Percentiles rank a stretch among this genome's conserved stretches.
phyloP scores from a whole-genome alignment of 2,797 vertebrate genomes.

The Molossus molossus region DNA sequence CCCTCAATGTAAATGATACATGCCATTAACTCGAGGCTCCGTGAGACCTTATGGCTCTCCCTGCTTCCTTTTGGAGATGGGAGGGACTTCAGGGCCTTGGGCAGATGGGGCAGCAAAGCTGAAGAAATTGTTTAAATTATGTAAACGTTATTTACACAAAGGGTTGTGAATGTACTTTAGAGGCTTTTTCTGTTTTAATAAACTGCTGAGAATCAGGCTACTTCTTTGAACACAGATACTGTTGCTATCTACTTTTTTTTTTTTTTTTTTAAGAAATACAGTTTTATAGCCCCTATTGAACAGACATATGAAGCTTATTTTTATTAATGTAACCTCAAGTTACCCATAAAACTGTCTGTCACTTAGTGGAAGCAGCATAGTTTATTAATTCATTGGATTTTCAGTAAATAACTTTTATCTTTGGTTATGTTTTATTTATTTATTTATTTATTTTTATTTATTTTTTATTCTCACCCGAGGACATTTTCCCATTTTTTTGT shows the following conservation, averaged over 20 bases:
- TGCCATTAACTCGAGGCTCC: slow-evolving; percentile 89
- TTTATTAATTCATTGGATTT: slow-evolving; percentile 85
- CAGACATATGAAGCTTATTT: slow-evolving; percentile 73
- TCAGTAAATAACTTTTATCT: slow-evolving; percentile 86
- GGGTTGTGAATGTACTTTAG: slow-evolving; percentile 85
- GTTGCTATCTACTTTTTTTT: neutral
- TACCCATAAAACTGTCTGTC: slow-evolving; percentile 78
- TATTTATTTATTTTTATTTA: too few species aligned
- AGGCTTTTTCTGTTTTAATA: slow-evolving; percentile 88
- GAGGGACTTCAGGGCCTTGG: slow-evolving; percentile 89
- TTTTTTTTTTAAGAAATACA: slow-evolving; percentile 58
- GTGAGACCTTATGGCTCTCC: slow-evolving; percentile 88
- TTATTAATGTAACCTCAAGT: slow-evolving; percentile 79
- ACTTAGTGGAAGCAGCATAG: slow-evolving; percentile 63
- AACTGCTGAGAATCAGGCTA: slow-evolving; percentile 78
- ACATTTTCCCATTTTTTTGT: too few species aligned
- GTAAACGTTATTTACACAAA: slow-evolving; percentile 95
- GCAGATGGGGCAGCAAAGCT: slow-evolving; percentile 92
- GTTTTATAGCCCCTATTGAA: slow-evolving; percentile 71
- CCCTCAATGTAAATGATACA: slow-evolving; percentile 90
- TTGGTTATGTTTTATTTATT: slow-evolving; percentile 72
- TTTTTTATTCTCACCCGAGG: too few species aligned
- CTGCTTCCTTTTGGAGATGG: slow-evolving; percentile 88
- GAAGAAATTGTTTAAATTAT: slow-evolving; percentile 93
- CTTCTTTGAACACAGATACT: neutral